Conservation (phyloP, 1,140 invertebrate genomes). For the Musca vetustissima region DNA sequence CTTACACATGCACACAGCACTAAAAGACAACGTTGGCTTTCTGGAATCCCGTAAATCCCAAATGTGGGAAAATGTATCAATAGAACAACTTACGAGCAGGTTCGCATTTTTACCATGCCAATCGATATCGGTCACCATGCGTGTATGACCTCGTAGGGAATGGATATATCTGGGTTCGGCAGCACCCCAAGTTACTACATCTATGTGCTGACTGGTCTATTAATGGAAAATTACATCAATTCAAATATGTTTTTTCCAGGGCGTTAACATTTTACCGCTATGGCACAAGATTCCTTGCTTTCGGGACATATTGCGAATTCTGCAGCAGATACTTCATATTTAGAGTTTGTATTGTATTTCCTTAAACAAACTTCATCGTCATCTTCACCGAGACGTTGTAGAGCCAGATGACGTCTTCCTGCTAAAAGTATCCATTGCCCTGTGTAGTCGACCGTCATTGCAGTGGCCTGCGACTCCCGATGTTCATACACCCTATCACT, state of each 20-base stretch:
- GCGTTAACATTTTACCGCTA: slow-evolving; percentile 68
- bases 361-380: slow-evolving; percentile 70
- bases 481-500: slow-evolving; percentile 46
- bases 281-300: slow-evolving; percentile 80
- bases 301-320: slow-evolving; percentile 87
- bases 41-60: slow-evolving; percentile 89
- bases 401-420: slow-evolving; percentile 71
- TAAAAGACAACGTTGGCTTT: slow-evolving; percentile 77
- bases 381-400: slow-evolving; percentile 74
- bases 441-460: slow-evolving; percentile 86
- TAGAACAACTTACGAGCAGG: slow-evolving; percentile 87
- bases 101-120: slow-evolving; percentile 91
- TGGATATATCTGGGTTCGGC: slow-evolving; percentile 69
- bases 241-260: neutral
- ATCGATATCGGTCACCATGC: slow-evolving; percentile 89
- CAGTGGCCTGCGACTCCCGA: slow-evolving; percentile 76
- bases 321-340: slow-evolving; percentile 89
- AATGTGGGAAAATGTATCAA: slow-evolving; percentile 90
- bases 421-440: slow-evolving; percentile 83
- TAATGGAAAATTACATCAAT: slow-evolving; percentile 37
- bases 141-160: slow-evolving; percentile 80
- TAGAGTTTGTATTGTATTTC: slow-evolving; percentile 83
- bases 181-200: slow-evolving; percentile 75
- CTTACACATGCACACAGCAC: slow-evolving; percentile 65
- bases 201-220: slow-evolving; percentile 83